A percentile compares a stretch with the other conserved stretches of the same genome.
Evolutionary conservation across 1,140 invertebrate genomes (phyloP).

Genomic region (Drosophila kohkoa): DNA sequence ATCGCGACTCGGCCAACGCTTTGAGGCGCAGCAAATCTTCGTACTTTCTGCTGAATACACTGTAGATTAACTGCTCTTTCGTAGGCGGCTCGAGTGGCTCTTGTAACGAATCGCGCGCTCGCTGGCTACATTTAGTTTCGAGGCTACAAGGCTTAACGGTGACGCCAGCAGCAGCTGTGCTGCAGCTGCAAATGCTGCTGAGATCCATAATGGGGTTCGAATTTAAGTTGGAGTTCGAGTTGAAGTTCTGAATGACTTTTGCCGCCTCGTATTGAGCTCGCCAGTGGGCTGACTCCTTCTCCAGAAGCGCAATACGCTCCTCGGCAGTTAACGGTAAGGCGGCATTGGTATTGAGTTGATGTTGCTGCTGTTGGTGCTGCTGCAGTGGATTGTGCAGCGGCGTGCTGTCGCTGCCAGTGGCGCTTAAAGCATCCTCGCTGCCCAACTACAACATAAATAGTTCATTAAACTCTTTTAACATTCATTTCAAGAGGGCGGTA

Average conservation of each 20-base stretch:
- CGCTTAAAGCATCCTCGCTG: constrained; percentile 87
- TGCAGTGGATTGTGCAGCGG: constrained; percentile 66
- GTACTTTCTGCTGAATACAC: constrained; percentile 75
- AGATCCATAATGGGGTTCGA: constrained; percentile 61
- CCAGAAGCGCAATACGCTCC: constrained; percentile 82
- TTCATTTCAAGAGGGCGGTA: too few species aligned
- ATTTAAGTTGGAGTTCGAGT: constrained; percentile 40
- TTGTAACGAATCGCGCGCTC: constrained; percentile 61
- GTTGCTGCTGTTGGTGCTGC: constrained; percentile 20
- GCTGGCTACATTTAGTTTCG: constrained; percentile 52
- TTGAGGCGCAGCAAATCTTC: constrained; percentile 78
- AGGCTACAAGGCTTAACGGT: constrained; percentile 52
- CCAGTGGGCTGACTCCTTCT: constrained; percentile 87
- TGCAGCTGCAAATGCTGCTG: constrained; percentile 68
- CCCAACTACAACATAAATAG: constrained; percentile 85
- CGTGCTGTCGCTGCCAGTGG: constrained; percentile 81
- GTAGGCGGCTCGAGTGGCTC: constrained; percentile 59
- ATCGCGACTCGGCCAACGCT: constrained; percentile 72
- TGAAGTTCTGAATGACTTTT: constrained; percentile 85
- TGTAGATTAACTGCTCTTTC: constrained; percentile 79
- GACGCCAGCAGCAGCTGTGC: constrained; percentile 74
- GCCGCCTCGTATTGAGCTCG: constrained; percentile 87
- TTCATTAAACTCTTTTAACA: background rate
- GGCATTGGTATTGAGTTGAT: constrained; percentile 34
- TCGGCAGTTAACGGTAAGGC: constrained; percentile 53